Percentiles rank a stretch among this genome's conserved stretches.
These are phyloP conservation scores for Colinus virginianus DNA, from an alignment of 2,113 vertebrate genomes.

Conservation along the genomic window DNA sequence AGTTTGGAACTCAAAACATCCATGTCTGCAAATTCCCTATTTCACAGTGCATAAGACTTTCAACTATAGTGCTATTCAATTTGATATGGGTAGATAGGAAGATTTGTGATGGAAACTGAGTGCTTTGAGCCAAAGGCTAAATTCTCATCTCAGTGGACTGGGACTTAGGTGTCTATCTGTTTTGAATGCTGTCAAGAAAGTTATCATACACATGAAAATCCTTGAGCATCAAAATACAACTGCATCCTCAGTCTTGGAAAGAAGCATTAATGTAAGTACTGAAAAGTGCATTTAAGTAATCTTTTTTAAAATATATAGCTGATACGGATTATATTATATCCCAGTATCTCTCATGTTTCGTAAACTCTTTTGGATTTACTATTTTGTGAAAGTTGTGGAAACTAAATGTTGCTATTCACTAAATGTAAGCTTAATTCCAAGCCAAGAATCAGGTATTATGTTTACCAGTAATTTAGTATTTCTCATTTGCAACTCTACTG, in stretches of 20 bases:
- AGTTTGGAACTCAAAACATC: background rate
- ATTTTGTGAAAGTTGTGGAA: background rate
- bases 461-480: constrained; percentile 28
- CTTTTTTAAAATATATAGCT: background rate
- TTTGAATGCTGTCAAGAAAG: background rate
- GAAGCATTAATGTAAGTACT: background rate
- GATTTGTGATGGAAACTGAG: background rate
- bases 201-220: background rate
- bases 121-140: constrained; percentile 7
- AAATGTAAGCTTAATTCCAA: constrained; percentile 27
- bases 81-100: background rate
- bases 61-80: background rate
- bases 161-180: background rate
- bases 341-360: background rate
- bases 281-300: background rate
- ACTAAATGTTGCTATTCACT: constrained; percentile 30
- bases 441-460: background rate
- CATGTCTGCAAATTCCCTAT: background rate
- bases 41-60: background rate
- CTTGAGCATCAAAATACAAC: background rate
- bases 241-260: background rate
- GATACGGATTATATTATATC: background rate
- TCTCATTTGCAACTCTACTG: constrained; percentile 26
- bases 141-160: background rate
- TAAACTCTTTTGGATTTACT: background rate